These are phyloP conservation scores for Lonchura striata DNA, from an alignment of 2,113 vertebrate species.

Conservation along the genomic window DNA sequence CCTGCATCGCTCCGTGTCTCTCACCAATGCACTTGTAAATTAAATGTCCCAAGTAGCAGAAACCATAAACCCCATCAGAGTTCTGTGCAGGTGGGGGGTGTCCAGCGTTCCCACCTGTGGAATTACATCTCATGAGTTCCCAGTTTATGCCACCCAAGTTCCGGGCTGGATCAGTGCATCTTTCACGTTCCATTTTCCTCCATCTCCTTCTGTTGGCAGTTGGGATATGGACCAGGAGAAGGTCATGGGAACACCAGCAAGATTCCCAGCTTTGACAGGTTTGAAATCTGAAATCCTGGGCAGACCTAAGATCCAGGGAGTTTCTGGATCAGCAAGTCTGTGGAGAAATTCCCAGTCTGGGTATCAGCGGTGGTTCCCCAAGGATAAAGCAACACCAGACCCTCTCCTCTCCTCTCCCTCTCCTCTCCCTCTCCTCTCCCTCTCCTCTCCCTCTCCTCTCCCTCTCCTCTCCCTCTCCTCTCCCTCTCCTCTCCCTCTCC, in stretches of 20 bases:
- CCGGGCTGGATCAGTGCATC: fast-evolving
- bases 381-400: neutral
- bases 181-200: neutral
- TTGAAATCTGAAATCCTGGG: neutral
- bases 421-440: neutral
- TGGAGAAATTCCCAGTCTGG: neutral
- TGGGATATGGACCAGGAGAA: neutral
- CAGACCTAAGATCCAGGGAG: neutral
- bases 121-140: neutral
- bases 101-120: neutral
- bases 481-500: neutral
- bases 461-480: neutral
- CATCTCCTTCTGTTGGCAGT: neutral
- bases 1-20: fast-evolving
- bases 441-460: too few relatives aligned
- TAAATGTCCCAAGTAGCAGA: neutral
- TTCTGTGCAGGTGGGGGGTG: too few relatives aligned
- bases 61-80: fast-evolving
- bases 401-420: neutral
- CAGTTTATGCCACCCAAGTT: neutral
- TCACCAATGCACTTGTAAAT: neutral
- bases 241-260: neutral
- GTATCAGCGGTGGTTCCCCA: fast-evolving
- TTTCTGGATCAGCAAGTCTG: fast-evolving
- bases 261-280: neutral